Conservation (phyloP, 2,113 vertebrate genomes). For the Marmota monax region DNA sequence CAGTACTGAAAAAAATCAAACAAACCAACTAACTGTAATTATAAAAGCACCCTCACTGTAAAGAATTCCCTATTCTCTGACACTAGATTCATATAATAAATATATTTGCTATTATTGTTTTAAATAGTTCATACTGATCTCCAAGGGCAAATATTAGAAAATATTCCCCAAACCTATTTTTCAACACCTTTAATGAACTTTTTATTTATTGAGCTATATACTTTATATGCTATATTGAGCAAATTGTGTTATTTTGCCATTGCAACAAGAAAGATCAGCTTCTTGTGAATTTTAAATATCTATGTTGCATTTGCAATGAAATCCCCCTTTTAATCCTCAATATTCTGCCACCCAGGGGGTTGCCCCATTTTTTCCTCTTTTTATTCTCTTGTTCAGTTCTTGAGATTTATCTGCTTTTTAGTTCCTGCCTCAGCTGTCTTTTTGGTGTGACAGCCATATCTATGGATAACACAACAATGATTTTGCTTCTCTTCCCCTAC, state of each 20-base stretch:
- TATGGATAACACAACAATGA: neutral
- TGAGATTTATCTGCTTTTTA: neutral
- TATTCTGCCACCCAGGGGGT: neutral
- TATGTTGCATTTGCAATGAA: neutral
- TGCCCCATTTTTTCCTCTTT: neutral
- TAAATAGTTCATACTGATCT: neutral
- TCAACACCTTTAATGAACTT: neutral
- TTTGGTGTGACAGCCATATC: neutral
- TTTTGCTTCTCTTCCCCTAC: neutral
- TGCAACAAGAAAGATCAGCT: neutral
- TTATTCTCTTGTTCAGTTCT: neutral
- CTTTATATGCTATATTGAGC: neutral
- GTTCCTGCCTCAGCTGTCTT: neutral
- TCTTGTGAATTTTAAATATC: neutral
- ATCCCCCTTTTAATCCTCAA: neutral
- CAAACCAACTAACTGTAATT: neutral
- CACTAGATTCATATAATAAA: neutral
- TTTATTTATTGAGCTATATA: neutral
- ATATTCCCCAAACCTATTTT: neutral
- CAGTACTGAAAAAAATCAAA: neutral
- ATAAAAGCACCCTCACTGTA: neutral
- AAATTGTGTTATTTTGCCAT: neutral
- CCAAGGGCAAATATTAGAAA: conserved; percentile 2
- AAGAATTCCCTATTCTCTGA: neutral
- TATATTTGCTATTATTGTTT: neutral